Conservation (phyloP, 2,797 vertebrate genomes). For the Monodelphis domestica region DNA sequence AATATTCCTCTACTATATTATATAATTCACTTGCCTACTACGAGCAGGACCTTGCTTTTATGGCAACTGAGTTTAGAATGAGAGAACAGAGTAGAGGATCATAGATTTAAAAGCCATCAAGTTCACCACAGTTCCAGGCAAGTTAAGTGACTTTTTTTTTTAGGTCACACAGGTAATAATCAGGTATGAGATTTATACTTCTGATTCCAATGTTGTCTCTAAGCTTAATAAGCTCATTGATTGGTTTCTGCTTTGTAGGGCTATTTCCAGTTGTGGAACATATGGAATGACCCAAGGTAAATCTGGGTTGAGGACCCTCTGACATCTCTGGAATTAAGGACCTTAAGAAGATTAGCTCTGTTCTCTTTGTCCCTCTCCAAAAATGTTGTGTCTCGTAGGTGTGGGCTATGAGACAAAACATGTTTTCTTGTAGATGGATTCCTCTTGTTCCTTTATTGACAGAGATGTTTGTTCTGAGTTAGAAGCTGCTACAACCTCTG, state of each 20-base stretch:
- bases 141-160: background rate
- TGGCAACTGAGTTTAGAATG: background rate
- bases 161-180: background rate
- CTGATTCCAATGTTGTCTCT: background rate
- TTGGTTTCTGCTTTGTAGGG: background rate
- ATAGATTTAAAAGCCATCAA: background rate
- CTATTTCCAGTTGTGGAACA: background rate
- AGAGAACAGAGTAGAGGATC: background rate
- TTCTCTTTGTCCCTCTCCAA: too few species aligned
- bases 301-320: background rate
- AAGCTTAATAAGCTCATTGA: background rate
- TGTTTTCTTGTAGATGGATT: background rate
- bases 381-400: too few species aligned
- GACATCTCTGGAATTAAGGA: constrained; percentile 6
- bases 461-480: constrained; percentile 12
- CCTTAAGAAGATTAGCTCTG: constrained; percentile 12
- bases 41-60: background rate
- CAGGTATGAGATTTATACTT: background rate
- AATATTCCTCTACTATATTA: background rate
- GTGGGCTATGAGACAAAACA: background rate
- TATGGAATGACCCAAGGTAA: background rate
- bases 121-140: background rate
- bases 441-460: background rate
- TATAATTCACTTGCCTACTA: background rate
- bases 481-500: background rate